Conservation (phyloP, 2,888 invertebrate genomes). For the Osmoderma eremita region DNA sequence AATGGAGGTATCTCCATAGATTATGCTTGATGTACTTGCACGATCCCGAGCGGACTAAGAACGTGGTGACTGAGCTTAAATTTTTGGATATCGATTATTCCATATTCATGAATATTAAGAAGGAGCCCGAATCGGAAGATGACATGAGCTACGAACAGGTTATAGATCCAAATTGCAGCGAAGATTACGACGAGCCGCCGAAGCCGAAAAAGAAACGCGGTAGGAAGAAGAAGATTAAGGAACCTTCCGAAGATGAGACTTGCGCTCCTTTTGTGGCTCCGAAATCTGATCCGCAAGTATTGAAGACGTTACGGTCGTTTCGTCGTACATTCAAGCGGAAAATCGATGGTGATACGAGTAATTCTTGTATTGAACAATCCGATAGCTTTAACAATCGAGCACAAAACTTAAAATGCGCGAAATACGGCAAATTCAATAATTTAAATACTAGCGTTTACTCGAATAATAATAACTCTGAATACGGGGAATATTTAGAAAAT, state of each 20-base stretch:
- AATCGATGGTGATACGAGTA: constrained; percentile 34
- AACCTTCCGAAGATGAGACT: constrained; percentile 25
- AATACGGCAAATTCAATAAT: constrained; percentile 8
- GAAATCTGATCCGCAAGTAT: constrained; percentile 65
- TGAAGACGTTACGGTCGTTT: constrained; percentile 67
- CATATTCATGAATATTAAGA: constrained; percentile 67
- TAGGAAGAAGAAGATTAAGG: constrained; percentile 29
- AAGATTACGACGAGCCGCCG: constrained; percentile 65
- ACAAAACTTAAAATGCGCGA: constrained; percentile 35
- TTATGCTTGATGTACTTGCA: constrained; percentile 69
- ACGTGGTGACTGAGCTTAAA: constrained; percentile 77
- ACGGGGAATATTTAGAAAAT: constrained; percentile 11
- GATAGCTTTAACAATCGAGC: constrained; percentile 16
- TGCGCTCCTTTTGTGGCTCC: constrained; percentile 33
- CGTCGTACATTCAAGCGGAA: constrained; percentile 61
- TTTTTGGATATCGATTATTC: constrained; percentile 78
- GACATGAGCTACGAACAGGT: constrained; percentile 29
- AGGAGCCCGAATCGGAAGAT: constrained; percentile 66
- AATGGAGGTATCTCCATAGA: constrained; percentile 68
- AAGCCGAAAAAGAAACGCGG: constrained; percentile 75
- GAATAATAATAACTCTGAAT: constrained; percentile 14
- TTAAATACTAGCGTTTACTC: constrained; percentile 13
- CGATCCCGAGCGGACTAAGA: constrained; percentile 70
- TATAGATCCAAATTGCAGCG: constrained; percentile 31
- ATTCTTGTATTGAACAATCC: constrained; percentile 21